Base-by-base conservation (phyloP, 2,888 invertebrate species). In the Lycophotia porphyrea region DNA sequence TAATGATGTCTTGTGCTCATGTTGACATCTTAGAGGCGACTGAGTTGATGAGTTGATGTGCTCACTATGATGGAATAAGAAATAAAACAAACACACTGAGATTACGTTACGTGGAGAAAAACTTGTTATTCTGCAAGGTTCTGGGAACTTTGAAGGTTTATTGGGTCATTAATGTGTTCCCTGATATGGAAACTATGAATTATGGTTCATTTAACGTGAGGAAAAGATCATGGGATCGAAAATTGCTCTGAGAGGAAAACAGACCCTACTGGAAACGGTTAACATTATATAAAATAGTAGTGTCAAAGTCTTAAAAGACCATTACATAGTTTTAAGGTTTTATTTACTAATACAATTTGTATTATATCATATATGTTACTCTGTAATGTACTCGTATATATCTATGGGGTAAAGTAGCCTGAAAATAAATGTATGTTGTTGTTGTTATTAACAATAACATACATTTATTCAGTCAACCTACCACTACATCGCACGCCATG, bases 91-190 rank as follows among this genome's bases (percentile, higher is more conserved):
- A 82, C 71, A 80, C 5, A 66, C 18, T 74, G 27, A 78, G 42
- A 7, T 78, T 84, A 88, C 85, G 86, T 76, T 77, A 78, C 55
- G 31, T 18, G 27, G 44, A 67, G 66, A 68, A 74, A 72, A 87
- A 80, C 79, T 44, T 52, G 84, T 68, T 36, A n/a, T n/a, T 42
- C 21, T 4, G 47, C 84, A 84, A 86, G 88, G 84, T 77, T 85
- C 24, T 34, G 27, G 5, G 24, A 11, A 42, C 8, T 47, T 11
- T 47, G 31, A 64, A 24, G 42, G 24, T 13, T 27, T 42, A n/a
- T n/a, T 15, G 11, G 24, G 27, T 36, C 27, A 24, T 49, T 52
- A 42, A 34, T 13, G 13, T 78, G 24, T 67, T 18, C 18, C 24
- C 15, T n/a, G 27, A 1, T 47, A 74, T 18, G 44, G 49, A 44